phyloP scores from a whole-genome alignment of 2,888 invertebrate genomes.

The Andrena praecox region DNA sequence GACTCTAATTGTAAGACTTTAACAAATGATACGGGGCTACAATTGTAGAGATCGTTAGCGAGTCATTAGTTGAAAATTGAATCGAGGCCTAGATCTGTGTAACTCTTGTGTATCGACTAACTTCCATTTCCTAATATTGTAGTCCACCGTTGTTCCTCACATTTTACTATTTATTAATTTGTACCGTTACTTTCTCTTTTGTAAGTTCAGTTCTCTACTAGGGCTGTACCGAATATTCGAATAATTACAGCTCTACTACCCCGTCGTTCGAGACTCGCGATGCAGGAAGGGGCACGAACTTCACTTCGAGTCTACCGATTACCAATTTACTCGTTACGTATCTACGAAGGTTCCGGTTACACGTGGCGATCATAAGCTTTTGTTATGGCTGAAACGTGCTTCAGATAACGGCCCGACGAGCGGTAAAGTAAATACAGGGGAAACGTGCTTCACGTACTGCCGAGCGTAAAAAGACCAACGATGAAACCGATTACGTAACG shows the following conservation, averaged over 20 bases:
- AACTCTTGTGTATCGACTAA: conserved; percentile 21
- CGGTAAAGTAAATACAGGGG: conserved; percentile 37
- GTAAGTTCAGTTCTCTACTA: conserved; percentile 11
- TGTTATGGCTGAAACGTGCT: conserved; percentile 49
- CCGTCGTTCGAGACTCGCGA: conserved; percentile 27
- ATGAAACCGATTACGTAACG: not conserved
- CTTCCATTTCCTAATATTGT: conserved; percentile 33
- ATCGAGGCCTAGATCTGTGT: conserved; percentile 41
- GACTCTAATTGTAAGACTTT: conserved; percentile 33
- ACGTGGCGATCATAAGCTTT: conserved; percentile 36
- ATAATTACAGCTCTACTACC: too few relatives aligned
- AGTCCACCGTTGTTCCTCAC: conserved; percentile 55
- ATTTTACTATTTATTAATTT: conserved; percentile 56
- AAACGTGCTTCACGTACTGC: conserved; percentile 24
- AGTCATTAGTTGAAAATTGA: conserved; percentile 25
- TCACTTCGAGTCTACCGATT: conserved; percentile 55
- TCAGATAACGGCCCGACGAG: conserved; percentile 40
- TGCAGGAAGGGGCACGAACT: conserved; percentile 58
- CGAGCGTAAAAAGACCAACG: not conserved
- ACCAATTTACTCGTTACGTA: conserved; percentile 32
- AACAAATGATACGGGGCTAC: conserved; percentile 9
- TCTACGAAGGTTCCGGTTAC: conserved; percentile 30
- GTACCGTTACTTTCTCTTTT: conserved; percentile 21
- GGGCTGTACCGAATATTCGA: too few relatives aligned
- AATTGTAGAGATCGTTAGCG: conserved; percentile 13